Percentiles rank a stretch among this genome's conserved stretches.
Evolutionary conservation across 2,888 invertebrate genomes (phyloP).

Genomic region (Ophraella communa): DNA sequence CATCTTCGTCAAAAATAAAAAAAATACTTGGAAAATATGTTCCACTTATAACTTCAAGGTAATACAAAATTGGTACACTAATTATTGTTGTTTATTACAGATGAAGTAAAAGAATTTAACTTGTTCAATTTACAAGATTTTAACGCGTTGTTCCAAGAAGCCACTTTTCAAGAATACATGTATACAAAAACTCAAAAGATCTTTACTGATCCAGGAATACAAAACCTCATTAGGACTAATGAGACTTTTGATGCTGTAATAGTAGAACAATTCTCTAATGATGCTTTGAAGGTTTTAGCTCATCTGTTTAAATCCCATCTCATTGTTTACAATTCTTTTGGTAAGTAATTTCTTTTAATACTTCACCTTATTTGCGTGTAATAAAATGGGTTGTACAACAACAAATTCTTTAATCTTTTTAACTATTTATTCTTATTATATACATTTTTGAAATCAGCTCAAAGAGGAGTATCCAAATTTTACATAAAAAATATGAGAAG

Average conservation of each 20-base stretch:
- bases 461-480: too few species aligned
- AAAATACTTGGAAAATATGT: too few species aligned
- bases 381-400: too few species aligned
- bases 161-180: conserved; percentile 29
- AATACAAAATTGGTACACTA: too few species aligned
- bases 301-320: conserved; percentile 54
- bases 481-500: too few species aligned
- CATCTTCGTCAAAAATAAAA: too few species aligned
- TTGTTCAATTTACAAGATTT: conserved; percentile 10
- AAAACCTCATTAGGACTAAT: conserved; percentile 49
- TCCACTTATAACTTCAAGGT: too few species aligned
- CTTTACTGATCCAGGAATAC: conserved; percentile 44
- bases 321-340: conserved; percentile 58
- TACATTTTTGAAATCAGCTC: too few species aligned
- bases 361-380: too few species aligned
- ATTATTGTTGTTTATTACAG: conserved; percentile 9
- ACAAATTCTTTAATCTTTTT: too few species aligned
- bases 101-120: conserved; percentile 11
- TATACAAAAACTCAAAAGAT: conserved; percentile 36
- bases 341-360: too few species aligned
- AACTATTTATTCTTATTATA: too few species aligned
- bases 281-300: conserved; percentile 59
- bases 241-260: conserved; percentile 58
- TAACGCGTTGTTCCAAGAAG: conserved; percentile 6
- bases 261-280: conserved; percentile 62